These are phyloP conservation scores for Argya squamiceps DNA, from an alignment of 2,797 vertebrate genomes.

Conservation along the genomic window DNA sequence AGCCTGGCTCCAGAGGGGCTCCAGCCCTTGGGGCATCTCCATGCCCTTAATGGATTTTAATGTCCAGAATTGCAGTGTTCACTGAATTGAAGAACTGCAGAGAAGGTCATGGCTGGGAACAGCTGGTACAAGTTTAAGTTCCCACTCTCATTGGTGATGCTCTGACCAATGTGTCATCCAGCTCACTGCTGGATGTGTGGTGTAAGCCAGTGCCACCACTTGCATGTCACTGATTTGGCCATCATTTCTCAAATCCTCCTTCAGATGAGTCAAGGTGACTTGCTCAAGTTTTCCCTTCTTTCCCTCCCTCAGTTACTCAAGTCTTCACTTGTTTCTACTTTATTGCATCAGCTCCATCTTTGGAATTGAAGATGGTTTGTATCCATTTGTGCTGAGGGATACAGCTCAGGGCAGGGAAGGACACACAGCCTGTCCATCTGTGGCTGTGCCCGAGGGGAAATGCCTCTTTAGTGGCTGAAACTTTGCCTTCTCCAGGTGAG, in stretches of 20 bases:
- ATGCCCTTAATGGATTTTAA: rapidly evolving
- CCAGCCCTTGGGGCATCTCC: background rate
- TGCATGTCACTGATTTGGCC: rapidly evolving
- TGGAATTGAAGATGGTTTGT: background rate
- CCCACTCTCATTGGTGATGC: background rate
- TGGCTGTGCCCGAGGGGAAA: rapidly evolving
- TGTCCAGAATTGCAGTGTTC: rapidly evolving
- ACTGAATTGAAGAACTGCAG: background rate
- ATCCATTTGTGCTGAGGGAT: rapidly evolving
- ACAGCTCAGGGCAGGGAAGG: background rate
- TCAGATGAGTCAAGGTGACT: background rate
- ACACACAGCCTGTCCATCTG: rapidly evolving
- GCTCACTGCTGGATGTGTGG: background rate
- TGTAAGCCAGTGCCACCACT: background rate
- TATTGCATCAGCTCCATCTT: background rate
- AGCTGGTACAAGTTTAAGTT: background rate
- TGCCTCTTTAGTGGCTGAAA: rapidly evolving
- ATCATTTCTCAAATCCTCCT: background rate
- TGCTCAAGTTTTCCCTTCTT: background rate
- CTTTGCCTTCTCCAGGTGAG: background rate
- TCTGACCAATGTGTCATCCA: background rate
- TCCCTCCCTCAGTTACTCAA: background rate
- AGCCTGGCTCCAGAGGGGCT: background rate
- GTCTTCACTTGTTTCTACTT: background rate
- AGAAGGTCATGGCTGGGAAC: background rate